Percentiles rank a stretch among this genome's conserved stretches.
These are phyloP conservation scores for Gryllus longicercus DNA, from an alignment of 2,888 invertebrate genomes.

Conservation along the genomic window DNA sequence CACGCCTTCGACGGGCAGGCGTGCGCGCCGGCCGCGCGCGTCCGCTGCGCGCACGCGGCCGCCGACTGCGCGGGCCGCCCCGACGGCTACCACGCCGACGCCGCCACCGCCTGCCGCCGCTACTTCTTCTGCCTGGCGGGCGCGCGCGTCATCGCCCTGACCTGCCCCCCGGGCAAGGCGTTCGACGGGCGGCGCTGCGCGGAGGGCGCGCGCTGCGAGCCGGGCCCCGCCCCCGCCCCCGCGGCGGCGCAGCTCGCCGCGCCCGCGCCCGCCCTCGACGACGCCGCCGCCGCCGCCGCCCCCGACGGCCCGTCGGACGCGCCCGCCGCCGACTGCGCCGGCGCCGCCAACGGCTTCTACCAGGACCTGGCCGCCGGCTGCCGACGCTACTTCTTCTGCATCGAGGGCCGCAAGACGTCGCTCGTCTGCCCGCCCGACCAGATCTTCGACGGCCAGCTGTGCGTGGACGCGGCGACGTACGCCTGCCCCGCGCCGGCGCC, in stretches of 20 bases:
- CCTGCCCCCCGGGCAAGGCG: slow-evolving; percentile 56
- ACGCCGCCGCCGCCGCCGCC: slow-evolving; percentile 28
- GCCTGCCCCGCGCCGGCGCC: slow-evolving; percentile 47
- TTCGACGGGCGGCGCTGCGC: slow-evolving; percentile 60
- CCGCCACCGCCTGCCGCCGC: slow-evolving; percentile 55
- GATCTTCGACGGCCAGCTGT: slow-evolving; percentile 58
- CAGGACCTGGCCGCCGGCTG: slow-evolving; percentile 53
- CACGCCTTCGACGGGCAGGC: slow-evolving; percentile 53
- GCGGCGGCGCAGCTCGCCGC: slow-evolving; percentile 22
- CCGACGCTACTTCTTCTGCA: slow-evolving; percentile 57
- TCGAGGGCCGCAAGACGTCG: slow-evolving; percentile 52
- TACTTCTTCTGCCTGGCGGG: slow-evolving; percentile 59
- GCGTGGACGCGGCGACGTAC: slow-evolving; percentile 51
- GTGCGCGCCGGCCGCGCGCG: slow-evolving; percentile 49
- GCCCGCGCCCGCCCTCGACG: background rate
- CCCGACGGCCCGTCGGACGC: slow-evolving; percentile 34
- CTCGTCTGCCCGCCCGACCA: slow-evolving; percentile 51
- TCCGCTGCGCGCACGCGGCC: slow-evolving; percentile 48
- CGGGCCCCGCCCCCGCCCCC: slow-evolving; percentile 32
- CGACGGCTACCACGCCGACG: slow-evolving; percentile 58
- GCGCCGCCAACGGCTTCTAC: slow-evolving; percentile 54
- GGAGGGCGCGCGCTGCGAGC: slow-evolving; percentile 40
- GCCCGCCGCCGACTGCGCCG: slow-evolving; percentile 43
- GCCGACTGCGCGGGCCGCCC: slow-evolving; percentile 52
- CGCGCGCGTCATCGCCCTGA: slow-evolving; percentile 54